Evolutionary conservation across 1,140 invertebrate genomes (phyloP).

Genomic region (Pollicipes pollicipes): DNA sequence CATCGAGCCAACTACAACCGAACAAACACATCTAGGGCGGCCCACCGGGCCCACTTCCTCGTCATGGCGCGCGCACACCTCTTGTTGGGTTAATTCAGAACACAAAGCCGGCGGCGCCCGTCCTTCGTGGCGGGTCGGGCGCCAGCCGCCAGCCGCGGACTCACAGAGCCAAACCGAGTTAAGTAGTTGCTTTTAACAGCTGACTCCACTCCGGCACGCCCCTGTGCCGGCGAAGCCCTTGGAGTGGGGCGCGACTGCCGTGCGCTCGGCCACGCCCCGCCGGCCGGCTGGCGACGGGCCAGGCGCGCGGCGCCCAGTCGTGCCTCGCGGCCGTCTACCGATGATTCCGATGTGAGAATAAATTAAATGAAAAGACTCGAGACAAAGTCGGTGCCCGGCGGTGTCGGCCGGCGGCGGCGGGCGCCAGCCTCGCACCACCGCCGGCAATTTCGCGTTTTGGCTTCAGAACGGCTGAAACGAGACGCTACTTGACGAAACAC

Average conservation of each 20-base stretch:
- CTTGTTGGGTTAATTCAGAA: neutral
- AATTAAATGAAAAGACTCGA: neutral
- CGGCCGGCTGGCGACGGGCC: too few relatives aligned
- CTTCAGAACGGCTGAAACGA: neutral
- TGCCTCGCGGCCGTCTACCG: neutral
- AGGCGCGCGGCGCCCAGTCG: too few relatives aligned
- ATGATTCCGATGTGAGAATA: neutral
- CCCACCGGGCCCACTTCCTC: too few relatives aligned
- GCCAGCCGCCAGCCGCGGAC: neutral
- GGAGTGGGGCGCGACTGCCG: neutral
- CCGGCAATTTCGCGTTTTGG: neutral
- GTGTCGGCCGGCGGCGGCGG: too few relatives aligned
- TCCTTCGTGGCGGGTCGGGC: too few relatives aligned
- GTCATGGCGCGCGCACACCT: neutral
- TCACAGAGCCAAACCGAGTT: neutral
- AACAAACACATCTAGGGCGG: neutral
- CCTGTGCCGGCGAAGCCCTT: neutral
- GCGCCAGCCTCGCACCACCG: too few relatives aligned
- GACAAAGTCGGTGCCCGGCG: neutral
- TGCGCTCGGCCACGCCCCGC: too few relatives aligned
- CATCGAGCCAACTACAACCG: neutral
- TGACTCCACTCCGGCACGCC: neutral
- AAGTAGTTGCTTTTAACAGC: neutral
- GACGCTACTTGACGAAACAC: neutral
- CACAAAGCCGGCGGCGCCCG: neutral